Percentiles rank a stretch among this genome's conserved stretches.
phyloP scores from a whole-genome alignment of 2,113 vertebrate species.

The Mungos mungo region DNA sequence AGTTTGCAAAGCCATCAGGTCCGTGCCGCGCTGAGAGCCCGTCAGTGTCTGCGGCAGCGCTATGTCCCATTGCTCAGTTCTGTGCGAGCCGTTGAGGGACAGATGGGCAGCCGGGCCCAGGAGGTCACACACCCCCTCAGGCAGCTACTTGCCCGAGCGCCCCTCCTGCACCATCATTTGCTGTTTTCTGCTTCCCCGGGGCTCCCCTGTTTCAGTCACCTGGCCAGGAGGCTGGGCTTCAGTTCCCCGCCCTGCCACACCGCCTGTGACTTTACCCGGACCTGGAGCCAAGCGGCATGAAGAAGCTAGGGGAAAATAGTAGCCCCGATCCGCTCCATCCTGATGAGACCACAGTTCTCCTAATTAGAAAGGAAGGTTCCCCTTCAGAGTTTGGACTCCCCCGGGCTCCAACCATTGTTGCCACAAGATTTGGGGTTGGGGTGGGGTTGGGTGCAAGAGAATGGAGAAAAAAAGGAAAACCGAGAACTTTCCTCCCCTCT shows the following conservation, averaged over 20 bases:
- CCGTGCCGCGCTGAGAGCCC: rapidly evolving
- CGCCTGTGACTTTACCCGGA: not conserved
- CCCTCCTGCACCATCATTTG: too few species aligned
- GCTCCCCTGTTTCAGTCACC: not conserved
- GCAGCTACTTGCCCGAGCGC: not conserved
- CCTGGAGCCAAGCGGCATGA: not conserved
- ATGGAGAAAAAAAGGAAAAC: not conserved
- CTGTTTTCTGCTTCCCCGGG: not conserved
- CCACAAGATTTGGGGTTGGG: too few species aligned
- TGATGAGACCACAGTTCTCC: not conserved
- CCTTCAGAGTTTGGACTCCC: not conserved
- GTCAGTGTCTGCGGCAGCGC: not conserved
- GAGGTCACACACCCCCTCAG: not conserved
- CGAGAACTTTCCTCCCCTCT: not conserved
- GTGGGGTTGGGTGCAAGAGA: rapidly evolving
- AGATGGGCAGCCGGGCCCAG: too few species aligned
- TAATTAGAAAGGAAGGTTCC: not conserved
- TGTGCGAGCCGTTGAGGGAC: not conserved
- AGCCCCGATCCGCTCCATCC: not conserved
- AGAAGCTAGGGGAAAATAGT: not conserved
- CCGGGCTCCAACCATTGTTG: not conserved
- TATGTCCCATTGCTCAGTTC: not conserved
- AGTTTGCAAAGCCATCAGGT: not conserved
- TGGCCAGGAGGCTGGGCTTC: not conserved
- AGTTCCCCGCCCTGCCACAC: not conserved